Conservation (phyloP, 2,888 invertebrate genomes). For the Anthrax anthrax region DNA sequence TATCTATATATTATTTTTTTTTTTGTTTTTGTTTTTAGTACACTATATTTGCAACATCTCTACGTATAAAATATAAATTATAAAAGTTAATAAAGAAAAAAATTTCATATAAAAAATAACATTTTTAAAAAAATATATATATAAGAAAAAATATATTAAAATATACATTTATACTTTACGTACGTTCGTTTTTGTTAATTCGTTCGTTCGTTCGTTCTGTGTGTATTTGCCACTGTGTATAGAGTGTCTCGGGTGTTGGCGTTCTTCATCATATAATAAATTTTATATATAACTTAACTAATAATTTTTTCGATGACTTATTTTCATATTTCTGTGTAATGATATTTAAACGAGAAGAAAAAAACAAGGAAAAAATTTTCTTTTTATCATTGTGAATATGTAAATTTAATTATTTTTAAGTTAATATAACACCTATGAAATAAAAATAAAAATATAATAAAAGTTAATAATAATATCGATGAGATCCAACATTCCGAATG, state of each 20-base stretch:
- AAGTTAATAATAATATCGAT: neutral
- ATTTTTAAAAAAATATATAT: too few species aligned
- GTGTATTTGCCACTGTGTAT: conserved; percentile 4
- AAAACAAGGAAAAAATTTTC: too few species aligned
- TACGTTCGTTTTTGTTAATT: too few species aligned
- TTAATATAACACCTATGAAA: too few species aligned
- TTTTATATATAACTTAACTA: neutral
- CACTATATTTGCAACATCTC: neutral
- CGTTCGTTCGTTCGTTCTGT: neutral
- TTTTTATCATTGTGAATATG: too few species aligned
- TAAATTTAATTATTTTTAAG: too few species aligned
- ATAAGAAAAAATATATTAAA: neutral
- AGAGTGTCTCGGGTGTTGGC: conserved; percentile 18
- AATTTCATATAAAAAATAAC: too few species aligned
- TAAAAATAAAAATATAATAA: too few species aligned
- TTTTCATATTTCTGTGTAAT: neutral
- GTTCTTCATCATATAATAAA: conserved; percentile 9
- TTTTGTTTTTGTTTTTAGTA: neutral
- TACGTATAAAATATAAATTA: too few species aligned
- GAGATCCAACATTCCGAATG: neutral
- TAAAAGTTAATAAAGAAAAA: too few species aligned
- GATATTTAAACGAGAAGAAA: too few species aligned
- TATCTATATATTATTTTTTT: too few species aligned
- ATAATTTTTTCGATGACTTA: neutral
- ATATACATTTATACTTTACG: conserved; percentile 6